Percentiles rank a stretch among this genome's conserved stretches.
These are phyloP conservation scores for Aphelenchoides bicaudatus DNA, from an alignment of 2,888 invertebrate genomes.

Conservation along the genomic window DNA sequence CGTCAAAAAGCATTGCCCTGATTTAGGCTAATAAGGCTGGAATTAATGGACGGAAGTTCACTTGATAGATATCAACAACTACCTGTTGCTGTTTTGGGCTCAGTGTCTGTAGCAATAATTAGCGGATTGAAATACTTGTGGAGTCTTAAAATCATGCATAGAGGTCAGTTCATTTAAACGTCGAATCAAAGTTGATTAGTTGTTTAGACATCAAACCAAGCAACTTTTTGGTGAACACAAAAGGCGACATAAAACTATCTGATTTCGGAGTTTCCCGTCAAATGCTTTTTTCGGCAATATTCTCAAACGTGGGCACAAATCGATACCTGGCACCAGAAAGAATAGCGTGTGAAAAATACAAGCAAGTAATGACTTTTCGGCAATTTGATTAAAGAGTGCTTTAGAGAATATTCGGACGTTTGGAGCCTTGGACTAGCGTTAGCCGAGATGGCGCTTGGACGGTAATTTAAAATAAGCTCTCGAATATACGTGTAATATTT, in stretches of 20 bases:
- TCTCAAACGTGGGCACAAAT: slow-evolving; percentile 63
- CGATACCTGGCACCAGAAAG: slow-evolving; percentile 62
- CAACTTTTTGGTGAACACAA: slow-evolving; percentile 37
- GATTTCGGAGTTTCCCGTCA: slow-evolving; percentile 40
- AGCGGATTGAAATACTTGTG: slow-evolving; percentile 35
- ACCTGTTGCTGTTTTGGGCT: slow-evolving; percentile 25
- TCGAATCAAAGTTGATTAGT: not conserved
- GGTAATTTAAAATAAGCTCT: too few relatives aligned
- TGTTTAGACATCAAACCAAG: slow-evolving; percentile 38
- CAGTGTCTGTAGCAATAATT: slow-evolving; percentile 25
- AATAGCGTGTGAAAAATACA: slow-evolving; percentile 35
- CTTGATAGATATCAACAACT: slow-evolving; percentile 36
- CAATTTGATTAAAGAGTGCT: not conserved
- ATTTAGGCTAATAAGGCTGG: slow-evolving; percentile 25
- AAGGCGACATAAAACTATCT: slow-evolving; percentile 36
- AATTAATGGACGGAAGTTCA: slow-evolving; percentile 40
- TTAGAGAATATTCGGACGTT: slow-evolving; percentile 34
- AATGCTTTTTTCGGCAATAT: slow-evolving; percentile 60
- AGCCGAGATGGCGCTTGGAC: slow-evolving; percentile 38
- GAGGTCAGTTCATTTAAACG: slow-evolving; percentile 28
- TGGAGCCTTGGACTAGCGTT: slow-evolving; percentile 44
- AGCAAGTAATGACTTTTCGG: slow-evolving; percentile 19
- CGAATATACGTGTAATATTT: too few relatives aligned
- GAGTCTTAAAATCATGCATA: slow-evolving; percentile 32
- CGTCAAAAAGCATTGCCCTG: not conserved